A percentile compares a stretch with the other conserved stretches of the same genome.
Conservation (phyloP, 2,888 invertebrate species). For the Luperina testacea region DNA sequence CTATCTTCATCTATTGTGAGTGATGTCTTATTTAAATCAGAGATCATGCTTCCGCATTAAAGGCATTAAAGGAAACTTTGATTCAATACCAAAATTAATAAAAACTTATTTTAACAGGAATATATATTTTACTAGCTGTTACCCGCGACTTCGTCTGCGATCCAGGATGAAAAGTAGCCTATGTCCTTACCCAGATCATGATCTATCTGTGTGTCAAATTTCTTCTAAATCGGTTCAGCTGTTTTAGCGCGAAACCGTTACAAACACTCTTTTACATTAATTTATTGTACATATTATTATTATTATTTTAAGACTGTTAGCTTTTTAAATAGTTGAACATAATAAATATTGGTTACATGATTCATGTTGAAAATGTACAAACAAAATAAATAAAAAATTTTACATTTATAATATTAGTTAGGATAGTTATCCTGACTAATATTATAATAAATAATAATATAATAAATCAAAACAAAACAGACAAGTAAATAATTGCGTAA, state of each 20-base stretch:
- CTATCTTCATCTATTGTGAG: background rate
- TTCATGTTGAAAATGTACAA: no score
- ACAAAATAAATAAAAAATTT: background rate
- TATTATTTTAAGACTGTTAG: no score
- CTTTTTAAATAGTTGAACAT: no score
- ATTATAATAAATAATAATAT: no score
- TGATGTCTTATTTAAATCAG: no score
- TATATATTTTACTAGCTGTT: background rate
- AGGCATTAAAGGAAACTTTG: background rate
- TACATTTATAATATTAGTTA: background rate
- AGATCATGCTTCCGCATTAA: background rate
- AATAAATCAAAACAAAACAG: background rate
- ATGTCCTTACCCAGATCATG: background rate
- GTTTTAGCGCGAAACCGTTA: background rate
- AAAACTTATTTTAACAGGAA: background rate
- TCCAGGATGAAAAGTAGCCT: background rate
- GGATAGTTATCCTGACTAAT: background rate
- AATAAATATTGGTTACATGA: no score
- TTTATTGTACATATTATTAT: no score
- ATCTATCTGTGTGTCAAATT: background rate
- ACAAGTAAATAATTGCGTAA: constrained; percentile 5
- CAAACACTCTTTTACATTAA: background rate
- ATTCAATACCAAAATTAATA: background rate
- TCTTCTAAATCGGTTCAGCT: background rate
- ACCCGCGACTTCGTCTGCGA: background rate